Conservation (phyloP, 2,888 invertebrate species). For the Apodemia hepburni region DNA sequence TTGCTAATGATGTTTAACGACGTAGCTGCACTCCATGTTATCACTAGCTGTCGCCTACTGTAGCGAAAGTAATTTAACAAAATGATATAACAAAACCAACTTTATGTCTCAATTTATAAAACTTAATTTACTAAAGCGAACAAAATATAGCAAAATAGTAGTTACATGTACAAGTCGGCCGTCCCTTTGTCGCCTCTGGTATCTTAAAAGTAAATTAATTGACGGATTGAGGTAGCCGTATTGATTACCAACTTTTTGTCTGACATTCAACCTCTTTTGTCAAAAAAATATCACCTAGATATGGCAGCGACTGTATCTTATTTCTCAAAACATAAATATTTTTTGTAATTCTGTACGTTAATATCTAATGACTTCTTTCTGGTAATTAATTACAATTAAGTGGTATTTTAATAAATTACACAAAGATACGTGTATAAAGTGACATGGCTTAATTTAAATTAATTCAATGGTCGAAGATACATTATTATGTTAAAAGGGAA, state of each 20-base stretch:
- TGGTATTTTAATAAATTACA: constrained; percentile 7
- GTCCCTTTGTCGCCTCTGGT: constrained; percentile 64
- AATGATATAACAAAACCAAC: constrained; percentile 35
- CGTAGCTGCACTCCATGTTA: constrained; percentile 57
- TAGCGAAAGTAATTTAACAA: constrained; percentile 53
- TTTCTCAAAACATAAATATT: constrained; percentile 24
- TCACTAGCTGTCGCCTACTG: constrained; percentile 64
- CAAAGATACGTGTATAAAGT: constrained; percentile 3
- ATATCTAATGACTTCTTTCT: constrained; percentile 7
- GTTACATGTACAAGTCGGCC: constrained; percentile 49
- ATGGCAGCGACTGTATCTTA: constrained; percentile 33
- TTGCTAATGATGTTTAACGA: constrained; percentile 78
- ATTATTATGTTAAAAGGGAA: neutral
- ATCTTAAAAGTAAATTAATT: constrained; percentile 68
- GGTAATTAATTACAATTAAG: constrained; percentile 11
- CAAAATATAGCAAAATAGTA: constrained; percentile 37
- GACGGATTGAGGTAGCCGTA: constrained; percentile 64
- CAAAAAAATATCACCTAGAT: constrained; percentile 45
- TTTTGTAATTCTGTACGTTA: neutral
- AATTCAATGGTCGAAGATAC: neutral
- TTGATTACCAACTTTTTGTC: constrained; percentile 60
- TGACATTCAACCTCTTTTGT: constrained; percentile 58
- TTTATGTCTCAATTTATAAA: constrained; percentile 39
- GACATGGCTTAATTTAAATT: neutral
- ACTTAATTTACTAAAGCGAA: constrained; percentile 35